phyloP scores from a whole-genome alignment of 2,113 vertebrate genomes.

The Rhodinocichla rosea region DNA sequence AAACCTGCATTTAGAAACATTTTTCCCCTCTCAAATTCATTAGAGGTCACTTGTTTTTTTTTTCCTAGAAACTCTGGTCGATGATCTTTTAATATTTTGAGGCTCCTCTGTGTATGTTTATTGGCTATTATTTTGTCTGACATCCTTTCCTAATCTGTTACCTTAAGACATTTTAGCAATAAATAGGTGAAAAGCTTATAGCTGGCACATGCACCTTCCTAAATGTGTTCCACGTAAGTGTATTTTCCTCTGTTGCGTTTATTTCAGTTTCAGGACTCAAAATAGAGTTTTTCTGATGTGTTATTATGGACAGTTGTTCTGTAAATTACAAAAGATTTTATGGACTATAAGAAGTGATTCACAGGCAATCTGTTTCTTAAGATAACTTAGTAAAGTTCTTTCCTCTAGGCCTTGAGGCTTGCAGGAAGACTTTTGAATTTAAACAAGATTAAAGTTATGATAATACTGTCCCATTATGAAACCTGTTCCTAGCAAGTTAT shows the following conservation, averaged over 20 bases:
- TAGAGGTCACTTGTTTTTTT: background rate
- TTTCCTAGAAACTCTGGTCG: background rate
- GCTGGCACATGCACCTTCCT: background rate
- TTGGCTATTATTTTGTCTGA: background rate
- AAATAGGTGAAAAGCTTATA: background rate
- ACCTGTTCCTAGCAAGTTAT: conserved; percentile 29
- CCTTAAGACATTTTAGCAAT: background rate
- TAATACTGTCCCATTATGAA: conserved; percentile 52
- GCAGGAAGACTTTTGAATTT: conserved; percentile 61
- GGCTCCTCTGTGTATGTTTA: background rate
- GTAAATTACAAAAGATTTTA: conserved; percentile 66
- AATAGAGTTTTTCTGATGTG: conserved; percentile 52
- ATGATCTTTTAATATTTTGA: background rate
- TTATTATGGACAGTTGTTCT: conserved; percentile 62
- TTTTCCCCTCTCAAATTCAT: background rate
- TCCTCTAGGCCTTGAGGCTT: conserved; percentile 46
- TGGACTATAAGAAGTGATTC: conserved; percentile 62
- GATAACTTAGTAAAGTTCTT: conserved; percentile 46
- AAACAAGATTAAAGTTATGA: conserved; percentile 70
- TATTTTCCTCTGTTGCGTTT: background rate
- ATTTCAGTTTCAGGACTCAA: conserved; percentile 58
- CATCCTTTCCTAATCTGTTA: background rate
- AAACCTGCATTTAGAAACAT: background rate
- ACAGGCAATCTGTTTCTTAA: conserved; percentile 60
- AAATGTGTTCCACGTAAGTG: background rate